Conservation (phyloP, 2,113 vertebrate species). For the Callaeas wilsoni region DNA sequence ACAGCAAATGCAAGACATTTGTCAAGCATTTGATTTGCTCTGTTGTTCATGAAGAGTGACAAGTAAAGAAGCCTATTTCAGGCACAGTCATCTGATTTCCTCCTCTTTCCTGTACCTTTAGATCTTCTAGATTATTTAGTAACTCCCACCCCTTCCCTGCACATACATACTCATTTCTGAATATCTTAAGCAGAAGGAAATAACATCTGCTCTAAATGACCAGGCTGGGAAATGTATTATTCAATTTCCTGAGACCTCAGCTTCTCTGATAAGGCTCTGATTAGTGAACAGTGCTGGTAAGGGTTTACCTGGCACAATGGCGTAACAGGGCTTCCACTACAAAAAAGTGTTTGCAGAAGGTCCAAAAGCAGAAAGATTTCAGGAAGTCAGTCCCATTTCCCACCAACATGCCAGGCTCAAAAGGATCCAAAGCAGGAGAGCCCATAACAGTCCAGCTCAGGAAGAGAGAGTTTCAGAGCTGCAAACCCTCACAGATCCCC, state of each 20-base stretch:
- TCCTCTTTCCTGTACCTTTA: neutral
- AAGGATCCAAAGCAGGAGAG: neutral
- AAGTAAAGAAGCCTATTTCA: neutral
- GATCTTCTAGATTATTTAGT: neutral
- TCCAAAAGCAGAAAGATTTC: neutral
- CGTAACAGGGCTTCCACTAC: neutral
- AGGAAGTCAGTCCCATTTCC: neutral
- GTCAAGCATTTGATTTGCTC: neutral
- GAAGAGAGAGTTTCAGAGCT: neutral
- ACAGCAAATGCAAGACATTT: neutral
- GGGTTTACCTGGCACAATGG: neutral
- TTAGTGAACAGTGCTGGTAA: neutral
- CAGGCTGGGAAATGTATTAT: neutral
- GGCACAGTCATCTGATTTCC: neutral
- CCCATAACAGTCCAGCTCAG: neutral
- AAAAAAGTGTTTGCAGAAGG: neutral
- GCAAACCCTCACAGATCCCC: neutral
- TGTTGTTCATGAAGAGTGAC: neutral
- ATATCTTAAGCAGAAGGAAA: neutral
- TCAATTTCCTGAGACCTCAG: neutral
- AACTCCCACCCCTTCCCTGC: accelerated
- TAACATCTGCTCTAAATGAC: neutral
- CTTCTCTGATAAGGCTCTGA: neutral
- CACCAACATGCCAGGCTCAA: neutral
- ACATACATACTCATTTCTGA: neutral